Conservation (phyloP, 2,888 invertebrate species). For the Drosophila neutralis region DNA sequence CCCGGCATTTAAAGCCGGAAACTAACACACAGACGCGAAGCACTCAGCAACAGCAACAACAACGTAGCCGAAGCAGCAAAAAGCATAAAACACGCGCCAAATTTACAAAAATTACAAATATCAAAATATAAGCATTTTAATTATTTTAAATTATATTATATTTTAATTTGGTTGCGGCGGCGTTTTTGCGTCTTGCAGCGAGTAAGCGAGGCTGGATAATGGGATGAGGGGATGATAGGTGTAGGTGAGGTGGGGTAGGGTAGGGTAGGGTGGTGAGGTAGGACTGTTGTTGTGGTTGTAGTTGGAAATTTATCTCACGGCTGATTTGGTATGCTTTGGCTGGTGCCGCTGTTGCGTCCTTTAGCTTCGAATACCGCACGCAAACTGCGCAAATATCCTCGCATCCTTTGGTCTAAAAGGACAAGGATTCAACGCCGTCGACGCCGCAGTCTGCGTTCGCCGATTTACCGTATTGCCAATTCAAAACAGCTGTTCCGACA, state of each 20-base stretch:
- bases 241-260: slow-evolving; percentile 7
- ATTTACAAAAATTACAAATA: neutral
- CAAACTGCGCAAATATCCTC: slow-evolving; percentile 77
- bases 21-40: slow-evolving; percentile 12
- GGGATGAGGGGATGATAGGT: neutral
- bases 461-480: slow-evolving; percentile 18
- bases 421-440: slow-evolving; percentile 25
- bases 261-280: neutral
- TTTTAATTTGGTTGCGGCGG: neutral
- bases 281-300: slow-evolving; percentile 6
- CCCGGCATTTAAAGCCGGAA: slow-evolving; percentile 19
- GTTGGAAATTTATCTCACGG: slow-evolving; percentile 18
- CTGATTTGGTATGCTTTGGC: slow-evolving; percentile 23
- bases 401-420: slow-evolving; percentile 74
- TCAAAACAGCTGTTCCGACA: slow-evolving; percentile 20
- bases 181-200: slow-evolving; percentile 1
- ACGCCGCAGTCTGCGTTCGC: slow-evolving; percentile 11
- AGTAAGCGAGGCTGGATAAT: too few relatives aligned
- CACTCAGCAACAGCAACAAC: slow-evolving; percentile 9
- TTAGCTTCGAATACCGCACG: slow-evolving; percentile 80
- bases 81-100: slow-evolving; percentile 26
- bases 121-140: neutral
- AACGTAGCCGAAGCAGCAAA: neutral
- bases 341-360: slow-evolving; percentile 67
- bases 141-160: neutral